Conservation (phyloP, 1,140 invertebrate genomes). For the Mercenaria mercenaria region DNA sequence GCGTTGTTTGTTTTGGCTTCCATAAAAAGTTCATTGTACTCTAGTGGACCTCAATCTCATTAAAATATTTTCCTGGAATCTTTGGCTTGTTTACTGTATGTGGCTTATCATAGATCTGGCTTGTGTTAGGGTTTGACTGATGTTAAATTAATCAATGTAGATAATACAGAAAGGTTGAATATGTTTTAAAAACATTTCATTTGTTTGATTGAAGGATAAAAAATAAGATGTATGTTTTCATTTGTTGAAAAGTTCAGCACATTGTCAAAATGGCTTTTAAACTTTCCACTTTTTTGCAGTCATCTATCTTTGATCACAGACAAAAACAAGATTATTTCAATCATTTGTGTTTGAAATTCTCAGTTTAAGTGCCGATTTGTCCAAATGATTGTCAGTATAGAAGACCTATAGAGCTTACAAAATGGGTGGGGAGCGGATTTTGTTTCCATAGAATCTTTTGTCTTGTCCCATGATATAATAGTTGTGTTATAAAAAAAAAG, state of each 20-base stretch:
- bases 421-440: neutral
- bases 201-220: neutral
- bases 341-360: neutral
- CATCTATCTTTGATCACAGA: neutral
- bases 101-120: neutral
- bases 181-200: neutral
- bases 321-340: neutral
- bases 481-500: too few species aligned
- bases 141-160: neutral
- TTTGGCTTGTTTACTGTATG: neutral
- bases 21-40: constrained; percentile 1
- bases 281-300: neutral
- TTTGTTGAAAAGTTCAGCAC: neutral
- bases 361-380: neutral
- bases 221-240: neutral
- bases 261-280: constrained; percentile 15
- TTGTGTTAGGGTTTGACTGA: neutral
- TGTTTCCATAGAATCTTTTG: neutral
- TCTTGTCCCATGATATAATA: too few species aligned
- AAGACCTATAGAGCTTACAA: neutral
- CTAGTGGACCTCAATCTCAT: neutral
- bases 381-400: neutral
- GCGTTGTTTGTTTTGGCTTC: neutral
- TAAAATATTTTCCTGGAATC: neutral
- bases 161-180: neutral